Evolutionary conservation across 2,888 invertebrate genomes (phyloP).

Genomic region (Acanthosepion esculentum): DNA sequence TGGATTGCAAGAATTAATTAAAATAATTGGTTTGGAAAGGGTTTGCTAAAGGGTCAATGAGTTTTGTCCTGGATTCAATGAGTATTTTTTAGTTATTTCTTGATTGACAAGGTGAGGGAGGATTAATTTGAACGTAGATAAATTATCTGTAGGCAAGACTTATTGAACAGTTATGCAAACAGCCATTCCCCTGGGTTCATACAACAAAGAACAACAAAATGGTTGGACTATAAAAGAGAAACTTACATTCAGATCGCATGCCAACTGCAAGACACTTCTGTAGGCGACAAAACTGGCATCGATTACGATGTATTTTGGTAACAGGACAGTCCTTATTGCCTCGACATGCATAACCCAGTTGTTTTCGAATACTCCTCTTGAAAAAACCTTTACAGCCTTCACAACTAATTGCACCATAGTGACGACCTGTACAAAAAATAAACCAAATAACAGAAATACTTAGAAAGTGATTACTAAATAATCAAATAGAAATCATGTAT

Average conservation of each 20-base stretch:
- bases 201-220: constrained; percentile 45
- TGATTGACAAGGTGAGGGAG: not conserved
- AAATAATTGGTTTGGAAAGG: too few relatives aligned
- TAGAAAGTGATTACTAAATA: not conserved
- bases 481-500: not conserved
- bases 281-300: constrained; percentile 97
- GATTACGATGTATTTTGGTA: constrained; percentile 97
- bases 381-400: constrained; percentile 99
- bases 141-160: not conserved
- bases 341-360: constrained; percentile 95
- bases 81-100: too few relatives aligned
- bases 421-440: constrained; percentile 80
- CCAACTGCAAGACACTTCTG: constrained; percentile 98
- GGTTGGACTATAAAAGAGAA: not conserved
- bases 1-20: too few relatives aligned
- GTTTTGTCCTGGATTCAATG: too few relatives aligned
- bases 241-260: constrained; percentile 98
- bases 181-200: constrained; percentile 42
- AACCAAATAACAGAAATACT: not conserved
- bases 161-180: not conserved
- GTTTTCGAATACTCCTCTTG: constrained; percentile 96
- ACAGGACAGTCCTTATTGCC: constrained; percentile 97
- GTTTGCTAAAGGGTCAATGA: too few relatives aligned
- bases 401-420: constrained; percentile 92
- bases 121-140: not conserved